Conservation (phyloP, 2,888 invertebrate species). For the Chironomus tentans region DNA sequence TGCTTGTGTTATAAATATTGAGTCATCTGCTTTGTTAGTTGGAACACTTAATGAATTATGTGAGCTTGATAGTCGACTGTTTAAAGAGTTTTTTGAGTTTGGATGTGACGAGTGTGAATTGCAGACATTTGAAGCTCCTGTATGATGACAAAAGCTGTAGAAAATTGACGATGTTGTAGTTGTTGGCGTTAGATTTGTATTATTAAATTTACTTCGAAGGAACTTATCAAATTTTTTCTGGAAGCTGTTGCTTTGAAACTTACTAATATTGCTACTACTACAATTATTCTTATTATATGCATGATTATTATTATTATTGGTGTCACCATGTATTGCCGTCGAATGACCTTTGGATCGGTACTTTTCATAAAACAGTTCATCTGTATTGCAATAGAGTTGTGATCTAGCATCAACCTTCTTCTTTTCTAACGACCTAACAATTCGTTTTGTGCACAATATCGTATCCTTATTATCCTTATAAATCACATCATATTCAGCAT, state of each 20-base stretch:
- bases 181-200: conserved; percentile 20
- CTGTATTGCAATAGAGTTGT: conserved; percentile 14
- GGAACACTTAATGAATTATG: conserved; percentile 69
- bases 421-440: conserved; percentile 17
- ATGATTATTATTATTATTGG: neutral
- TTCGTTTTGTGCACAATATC: conserved; percentile 21
- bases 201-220: conserved; percentile 24
- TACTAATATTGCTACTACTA: neutral
- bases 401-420: conserved; percentile 10
- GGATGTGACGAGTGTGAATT: conserved; percentile 44
- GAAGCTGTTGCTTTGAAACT: conserved; percentile 26
- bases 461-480: conserved; percentile 26
- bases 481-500: conserved; percentile 29
- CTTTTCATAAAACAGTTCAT: conserved; percentile 16
- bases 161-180: conserved; percentile 31
- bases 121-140: conserved; percentile 34
- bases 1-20: conserved; percentile 79
- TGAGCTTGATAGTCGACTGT: conserved; percentile 71
- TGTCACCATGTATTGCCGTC: neutral
- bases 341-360: conserved; percentile 1
- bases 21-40: conserved; percentile 69
- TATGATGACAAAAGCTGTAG: conserved; percentile 37
- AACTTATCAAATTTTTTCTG: conserved; percentile 27
- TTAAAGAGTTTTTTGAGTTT: conserved; percentile 65
- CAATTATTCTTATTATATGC: neutral